Evolutionary conservation across 30 jellyfish, hydroid and myxozoan species (phyloP), one percentile per base, ranked within the genome.

Genomic region (Rhopilema esculentum): DNA sequence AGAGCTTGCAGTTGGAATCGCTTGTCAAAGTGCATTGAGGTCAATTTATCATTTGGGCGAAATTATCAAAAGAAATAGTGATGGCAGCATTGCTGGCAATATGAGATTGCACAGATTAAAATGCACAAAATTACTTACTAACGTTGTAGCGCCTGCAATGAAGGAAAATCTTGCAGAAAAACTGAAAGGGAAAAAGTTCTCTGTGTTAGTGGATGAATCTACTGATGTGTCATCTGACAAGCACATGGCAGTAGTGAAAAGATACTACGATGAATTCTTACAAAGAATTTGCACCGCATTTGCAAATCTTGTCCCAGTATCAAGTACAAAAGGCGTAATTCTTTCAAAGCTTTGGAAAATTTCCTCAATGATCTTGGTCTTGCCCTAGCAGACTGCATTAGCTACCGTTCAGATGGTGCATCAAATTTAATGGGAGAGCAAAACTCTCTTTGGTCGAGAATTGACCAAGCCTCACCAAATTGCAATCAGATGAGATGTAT

Each of bases 371-470:
- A n/a, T n/a, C n/a, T n/a, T n/a, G n/a, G n/a, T n/a, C n/a, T n/a
- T n/a, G n/a, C n/a, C n/a, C n/a, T n/a, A n/a, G n/a, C n/a, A n/a
- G n/a, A n/a, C n/a, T n/a, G n/a, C n/a, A n/a, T n/a, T n/a, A n/a
- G n/a, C n/a, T n/a, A n/a, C n/a, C n/a, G n/a, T n/a, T n/a, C n/a
- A n/a, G n/a, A n/a, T n/a, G n/a, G n/a, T n/a, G n/a, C n/a, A n/a
- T n/a, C n/a, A n/a, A n/a, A 61, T 29, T 78, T 78, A 94, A 32
- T 70, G 20, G 96, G 96, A 50, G 88, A 80, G 69, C 26, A 69
- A 8, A 88, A 88, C 69, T 88, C 97, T 24, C 70, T 88, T 26
- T 88, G 97, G 97, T 57, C 96, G 2, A 80, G 82, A 49, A 88
- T 88, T 67, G 73, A 80, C 20, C 69, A 69, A 33, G 73, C 49